These are phyloP conservation scores for Mesocentrotus franciscanus DNA, from an alignment of 53 echinoderm and acorn worm species.

Conservation along the genomic window DNA sequence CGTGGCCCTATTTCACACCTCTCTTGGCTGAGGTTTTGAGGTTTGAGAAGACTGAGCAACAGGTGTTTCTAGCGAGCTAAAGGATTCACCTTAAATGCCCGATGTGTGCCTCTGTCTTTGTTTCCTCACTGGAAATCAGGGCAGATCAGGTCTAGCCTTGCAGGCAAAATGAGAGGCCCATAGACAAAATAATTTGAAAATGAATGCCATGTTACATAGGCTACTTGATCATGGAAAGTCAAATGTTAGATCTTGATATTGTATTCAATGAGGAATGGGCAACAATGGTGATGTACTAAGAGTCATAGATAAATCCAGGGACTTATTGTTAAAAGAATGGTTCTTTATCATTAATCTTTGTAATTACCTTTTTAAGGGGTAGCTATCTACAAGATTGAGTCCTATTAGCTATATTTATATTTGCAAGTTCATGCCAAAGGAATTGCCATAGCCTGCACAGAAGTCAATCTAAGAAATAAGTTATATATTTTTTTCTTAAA, in stretches of 20 bases:
- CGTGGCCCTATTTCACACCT: not conserved
- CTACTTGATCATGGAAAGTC: not conserved
- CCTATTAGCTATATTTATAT: no score
- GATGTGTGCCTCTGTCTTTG: slow-evolving; percentile 17
- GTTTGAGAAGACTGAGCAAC: not conserved
- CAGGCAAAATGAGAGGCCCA: not conserved
- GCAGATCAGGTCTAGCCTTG: slow-evolving; percentile 7
- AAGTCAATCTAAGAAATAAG: no score
- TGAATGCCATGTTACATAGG: not conserved
- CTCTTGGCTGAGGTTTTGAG: not conserved
- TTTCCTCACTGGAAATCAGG: slow-evolving; percentile 35
- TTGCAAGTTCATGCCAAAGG: no score
- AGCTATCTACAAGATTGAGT: not conserved
- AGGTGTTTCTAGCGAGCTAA: not conserved
- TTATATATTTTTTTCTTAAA: no score
- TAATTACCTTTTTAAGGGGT: no score
- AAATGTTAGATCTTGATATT: no score
- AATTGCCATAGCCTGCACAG: no score
- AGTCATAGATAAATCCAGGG: not conserved
- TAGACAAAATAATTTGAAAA: not conserved
- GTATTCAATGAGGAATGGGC: not conserved
- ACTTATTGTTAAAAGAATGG: no score
- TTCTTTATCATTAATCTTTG: no score
- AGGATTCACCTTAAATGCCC: slow-evolving; percentile 41
- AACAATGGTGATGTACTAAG: not conserved